A percentile compares a stretch with the other conserved stretches of the same genome.
These are phyloP conservation scores for Drosophila orena DNA, from an alignment of 1,140 invertebrate genomes.

Conservation along the genomic window DNA sequence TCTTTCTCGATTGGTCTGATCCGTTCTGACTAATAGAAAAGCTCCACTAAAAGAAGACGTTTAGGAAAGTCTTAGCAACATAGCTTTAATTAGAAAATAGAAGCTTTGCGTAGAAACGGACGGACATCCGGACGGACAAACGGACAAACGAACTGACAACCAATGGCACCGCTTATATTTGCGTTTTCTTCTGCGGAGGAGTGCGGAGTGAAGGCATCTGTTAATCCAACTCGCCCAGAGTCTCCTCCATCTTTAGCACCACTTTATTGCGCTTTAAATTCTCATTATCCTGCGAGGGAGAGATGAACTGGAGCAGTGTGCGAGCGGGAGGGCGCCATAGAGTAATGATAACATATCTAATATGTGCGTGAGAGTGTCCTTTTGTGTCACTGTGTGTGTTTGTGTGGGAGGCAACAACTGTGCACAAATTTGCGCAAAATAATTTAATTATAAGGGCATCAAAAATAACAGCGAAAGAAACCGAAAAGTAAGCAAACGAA, in stretches of 20 bases:
- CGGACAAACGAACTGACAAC: neutral
- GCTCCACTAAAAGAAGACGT: too few species aligned
- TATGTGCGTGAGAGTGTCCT: slow-evolving; percentile 28
- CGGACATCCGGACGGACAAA: too few species aligned
- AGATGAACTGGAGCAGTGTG: slow-evolving; percentile 24
- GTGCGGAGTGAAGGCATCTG: neutral
- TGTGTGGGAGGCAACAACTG: slow-evolving; percentile 58
- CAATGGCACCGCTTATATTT: neutral
- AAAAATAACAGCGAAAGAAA: slow-evolving; percentile 42
- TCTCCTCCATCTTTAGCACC: slow-evolving; percentile 28
- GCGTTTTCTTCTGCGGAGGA: neutral
- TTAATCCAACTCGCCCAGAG: slow-evolving; percentile 22
- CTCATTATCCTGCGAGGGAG: slow-evolving; percentile 59
- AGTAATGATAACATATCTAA: slow-evolving; percentile 56
- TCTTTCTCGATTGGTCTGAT: too few species aligned
- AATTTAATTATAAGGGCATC: slow-evolving; percentile 72
- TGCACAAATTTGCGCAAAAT: slow-evolving; percentile 71
- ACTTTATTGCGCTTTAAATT: slow-evolving; percentile 81
- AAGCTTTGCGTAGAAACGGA: too few species aligned
- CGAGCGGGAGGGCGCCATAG: neutral
- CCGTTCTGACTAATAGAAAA: too few species aligned
- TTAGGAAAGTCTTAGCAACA: too few species aligned
- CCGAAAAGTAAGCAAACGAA: slow-evolving; percentile 9
- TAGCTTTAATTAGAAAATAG: too few species aligned
- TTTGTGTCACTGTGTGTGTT: neutral